Base-by-base conservation (phyloP, 2,888 invertebrate genomes). In the Dasysyrphus albostriatus region DNA sequence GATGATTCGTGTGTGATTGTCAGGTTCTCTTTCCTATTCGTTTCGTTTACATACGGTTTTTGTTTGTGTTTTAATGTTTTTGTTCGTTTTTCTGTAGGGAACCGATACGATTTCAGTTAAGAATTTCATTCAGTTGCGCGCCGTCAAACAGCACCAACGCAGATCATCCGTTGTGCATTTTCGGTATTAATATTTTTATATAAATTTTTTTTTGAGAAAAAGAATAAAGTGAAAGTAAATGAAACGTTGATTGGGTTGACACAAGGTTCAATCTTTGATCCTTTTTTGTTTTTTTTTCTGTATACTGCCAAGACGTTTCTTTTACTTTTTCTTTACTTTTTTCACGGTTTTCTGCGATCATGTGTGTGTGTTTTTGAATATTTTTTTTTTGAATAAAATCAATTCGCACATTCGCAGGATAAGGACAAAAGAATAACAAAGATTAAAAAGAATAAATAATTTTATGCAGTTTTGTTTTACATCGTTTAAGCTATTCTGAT, bases 101-200 rank as follows among this genome's bases (percentile, higher is more conserved):
- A 79, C 74, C 59, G 73, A 67, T 83, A 83, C 83, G 77, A 58
- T 83, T 88, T 83, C 39, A 72, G 83, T 65, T 63, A 72, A 82
- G 78, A 88, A 84, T 89, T 90, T 91, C 91, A 92, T 92, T 92
- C 91, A 91, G 91, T 92, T 92, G 91, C 92, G 92, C 91, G 92
- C 92, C 92, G 92, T 92, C 91, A 89, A 91, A 90, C 91, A 91
- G 91, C 90, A 91, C 92, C 92, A 92, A 92, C 92, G 92, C 91
- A 90, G 88, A 88, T 87, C 89, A 91, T 91, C 90, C 88, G 90
- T 90, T 91, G 91, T 80, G 69, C 67, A 74, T 73, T 85, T 67
- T 81, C 81, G 85, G 85, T 85, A 82, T 42, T 7, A 29, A 19
- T 49, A 51, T 44, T 56, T 47, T 56, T 61, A 24, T 14, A 8